Evolutionary conservation across 2,888 invertebrate genomes (phyloP).

Genomic region (Deilephila elpenor): DNA sequence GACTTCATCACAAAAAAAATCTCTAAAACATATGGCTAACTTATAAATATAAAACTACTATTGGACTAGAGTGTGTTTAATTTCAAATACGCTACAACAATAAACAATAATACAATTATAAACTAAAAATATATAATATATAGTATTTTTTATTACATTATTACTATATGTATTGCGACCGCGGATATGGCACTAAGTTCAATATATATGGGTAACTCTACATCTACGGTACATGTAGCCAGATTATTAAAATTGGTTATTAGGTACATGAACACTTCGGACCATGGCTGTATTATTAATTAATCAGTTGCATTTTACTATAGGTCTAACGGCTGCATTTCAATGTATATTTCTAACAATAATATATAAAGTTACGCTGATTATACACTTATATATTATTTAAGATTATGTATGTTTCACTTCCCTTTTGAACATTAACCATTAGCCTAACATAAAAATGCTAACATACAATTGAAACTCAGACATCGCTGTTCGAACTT

Average conservation of each 20-base stretch:
- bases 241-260: not conserved
- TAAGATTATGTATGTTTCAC: conserved; percentile 16
- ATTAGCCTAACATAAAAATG: too few relatives aligned
- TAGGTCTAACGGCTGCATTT: not conserved
- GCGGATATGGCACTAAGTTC: conserved; percentile 39
- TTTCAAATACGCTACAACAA: conserved; percentile 39
- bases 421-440: not conserved
- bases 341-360: not conserved
- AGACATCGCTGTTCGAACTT: too few relatives aligned
- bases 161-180: conserved; percentile 29
- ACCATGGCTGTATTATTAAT: not conserved
- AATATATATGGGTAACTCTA: not conserved
- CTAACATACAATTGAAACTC: too few relatives aligned
- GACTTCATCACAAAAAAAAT: not conserved
- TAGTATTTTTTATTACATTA: conserved; percentile 10
- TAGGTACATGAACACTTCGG: not conserved
- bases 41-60: conserved; percentile 30
- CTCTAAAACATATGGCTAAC: conserved; percentile 27
- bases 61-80: conserved; percentile 47
- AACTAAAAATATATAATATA: conserved; percentile 31
- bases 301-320: not conserved
- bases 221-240: not conserved
- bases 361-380: not conserved
- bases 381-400: not conserved
- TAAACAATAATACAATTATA: conserved; percentile 34